Base-by-base conservation (phyloP, 2,797 vertebrate genomes). In the Vultur gryphus region DNA sequence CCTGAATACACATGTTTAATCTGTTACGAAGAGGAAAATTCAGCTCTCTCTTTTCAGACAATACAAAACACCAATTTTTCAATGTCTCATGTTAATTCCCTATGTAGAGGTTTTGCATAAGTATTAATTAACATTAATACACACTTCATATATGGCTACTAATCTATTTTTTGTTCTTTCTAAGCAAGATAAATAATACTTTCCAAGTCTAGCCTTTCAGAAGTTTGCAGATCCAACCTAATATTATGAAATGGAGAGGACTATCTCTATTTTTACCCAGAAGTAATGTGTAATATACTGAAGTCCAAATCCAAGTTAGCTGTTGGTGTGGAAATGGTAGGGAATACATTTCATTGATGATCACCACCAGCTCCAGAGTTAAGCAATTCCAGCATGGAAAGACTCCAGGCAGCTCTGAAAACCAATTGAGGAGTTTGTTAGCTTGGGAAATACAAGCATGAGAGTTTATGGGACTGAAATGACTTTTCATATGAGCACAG, bases 381-480 rank as follows among this genome's bases (percentile, higher is more conserved):
- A 51, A 71, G 65, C 57, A 94, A 54, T 69, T 77, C 57, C 61
- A 64, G n/a, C 46, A 20, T 48, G 70, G 77, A 76, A 84, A 61
- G 77, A 41, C 24, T 95, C 51, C 70, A 92, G 51, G n/a, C n/a
- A 88, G 61, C 57, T 93, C 83, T 93, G 77, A 76, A 94, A 84
- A 76, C 43, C 70, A 69, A 87, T 80, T 62, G 75, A 92, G 51
- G 73, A 90, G 29, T 88, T 87, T 82, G 24, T 55, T 92, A 89
- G 73, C 77, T 89, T 79, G 46, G 51, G 80, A 94, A 94, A 79
- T 33, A 55, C 15, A 69, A 87, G 33, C 59, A 24, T 33, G 17
- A 65, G 70, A 82, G 66, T 62, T 76, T 90, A 46, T 92, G 81
- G 58, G 73, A 88, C 86, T 79, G 88, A 96, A 84, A 70, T 92